Evolutionary conservation across 1,140 invertebrate genomes (phyloP).

Genomic region (Druon quercuslanigerum): DNA sequence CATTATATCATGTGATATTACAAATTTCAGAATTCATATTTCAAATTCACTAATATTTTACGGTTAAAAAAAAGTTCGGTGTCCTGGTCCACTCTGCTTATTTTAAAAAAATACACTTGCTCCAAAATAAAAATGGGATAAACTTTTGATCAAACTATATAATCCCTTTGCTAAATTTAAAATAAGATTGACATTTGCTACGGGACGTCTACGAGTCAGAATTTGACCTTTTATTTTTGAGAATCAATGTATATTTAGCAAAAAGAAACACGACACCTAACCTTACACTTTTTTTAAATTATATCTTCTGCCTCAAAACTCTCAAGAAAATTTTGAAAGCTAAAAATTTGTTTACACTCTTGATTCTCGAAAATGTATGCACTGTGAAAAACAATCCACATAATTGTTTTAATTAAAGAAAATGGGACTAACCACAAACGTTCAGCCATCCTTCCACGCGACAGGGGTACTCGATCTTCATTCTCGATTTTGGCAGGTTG

Average conservation of each 20-base stretch:
- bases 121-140: too few species aligned
- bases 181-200: background rate
- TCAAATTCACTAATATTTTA: too few species aligned
- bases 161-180: background rate
- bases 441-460: constrained; percentile 81
- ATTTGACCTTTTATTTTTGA: constrained; percentile 6
- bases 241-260: background rate
- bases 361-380: constrained; percentile 21
- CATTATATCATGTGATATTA: too few species aligned
- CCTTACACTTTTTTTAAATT: background rate
- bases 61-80: too few species aligned
- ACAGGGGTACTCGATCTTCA: constrained; percentile 78
- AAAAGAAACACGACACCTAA: background rate
- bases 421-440: constrained; percentile 76
- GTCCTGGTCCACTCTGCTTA: too few species aligned
- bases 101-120: too few species aligned
- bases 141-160: too few species aligned
- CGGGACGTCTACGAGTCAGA: background rate
- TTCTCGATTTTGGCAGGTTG: constrained; percentile 43
- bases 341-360: constrained; percentile 1
- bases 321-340: background rate
- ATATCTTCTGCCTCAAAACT: background rate
- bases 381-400: constrained; percentile 29
- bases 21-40: too few species aligned
- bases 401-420: constrained; percentile 8